These are phyloP conservation scores for Pelecanoides urinatrix DNA, from an alignment of 2,113 vertebrate genomes.

Conservation along the genomic window DNA sequence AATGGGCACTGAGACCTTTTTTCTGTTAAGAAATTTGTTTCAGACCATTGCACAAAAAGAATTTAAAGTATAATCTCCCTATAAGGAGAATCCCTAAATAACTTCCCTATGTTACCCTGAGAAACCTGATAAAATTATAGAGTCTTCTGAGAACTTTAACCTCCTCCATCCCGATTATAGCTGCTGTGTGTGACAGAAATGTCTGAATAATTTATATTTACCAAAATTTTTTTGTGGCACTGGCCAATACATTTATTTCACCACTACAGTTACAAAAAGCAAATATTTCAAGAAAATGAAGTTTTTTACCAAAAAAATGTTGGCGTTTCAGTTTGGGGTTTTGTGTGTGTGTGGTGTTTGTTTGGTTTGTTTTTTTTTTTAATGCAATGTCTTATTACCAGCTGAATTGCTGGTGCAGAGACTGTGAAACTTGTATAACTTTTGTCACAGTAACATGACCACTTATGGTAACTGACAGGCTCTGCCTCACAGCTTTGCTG, in stretches of 20 bases:
- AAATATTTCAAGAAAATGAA: background rate
- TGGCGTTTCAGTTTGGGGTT: background rate
- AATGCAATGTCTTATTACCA: background rate
- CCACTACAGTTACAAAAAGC: background rate
- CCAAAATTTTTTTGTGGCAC: background rate
- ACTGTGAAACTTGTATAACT: background rate
- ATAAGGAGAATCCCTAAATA: background rate
- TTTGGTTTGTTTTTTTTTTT: background rate
- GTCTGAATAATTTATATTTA: background rate
- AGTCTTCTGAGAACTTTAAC: background rate
- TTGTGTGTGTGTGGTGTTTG: background rate
- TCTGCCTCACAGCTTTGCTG: background rate
- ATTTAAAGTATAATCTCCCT: background rate
- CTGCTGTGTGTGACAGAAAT: background rate
- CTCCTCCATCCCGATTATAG: background rate
- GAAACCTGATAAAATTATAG: background rate
- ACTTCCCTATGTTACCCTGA: background rate
- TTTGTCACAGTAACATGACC: background rate
- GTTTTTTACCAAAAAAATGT: background rate
- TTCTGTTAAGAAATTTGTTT: background rate
- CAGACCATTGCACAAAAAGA: background rate
- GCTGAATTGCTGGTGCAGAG: background rate
- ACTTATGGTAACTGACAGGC: background rate
- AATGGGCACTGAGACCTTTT: background rate
- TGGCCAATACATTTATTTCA: background rate